Percentiles rank a stretch among this genome's conserved stretches.
These are phyloP conservation scores for Arctia plantaginis DNA, from an alignment of 2,888 invertebrate genomes.

Conservation along the genomic window DNA sequence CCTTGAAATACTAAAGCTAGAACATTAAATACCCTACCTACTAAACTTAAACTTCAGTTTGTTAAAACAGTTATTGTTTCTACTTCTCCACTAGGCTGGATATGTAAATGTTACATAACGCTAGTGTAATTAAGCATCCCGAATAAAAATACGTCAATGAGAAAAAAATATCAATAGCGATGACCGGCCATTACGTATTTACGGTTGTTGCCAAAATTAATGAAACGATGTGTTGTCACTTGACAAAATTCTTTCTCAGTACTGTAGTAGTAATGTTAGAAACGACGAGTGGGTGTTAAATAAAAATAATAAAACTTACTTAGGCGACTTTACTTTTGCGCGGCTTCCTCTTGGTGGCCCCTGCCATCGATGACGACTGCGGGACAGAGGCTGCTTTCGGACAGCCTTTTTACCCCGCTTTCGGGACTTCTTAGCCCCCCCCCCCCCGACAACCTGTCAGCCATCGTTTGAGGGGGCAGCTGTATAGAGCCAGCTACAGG, in stretches of 20 bases:
- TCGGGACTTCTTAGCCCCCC: too few species aligned
- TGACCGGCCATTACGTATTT: slow-evolving; percentile 53
- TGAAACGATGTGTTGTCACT: slow-evolving; percentile 34
- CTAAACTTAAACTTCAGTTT: not conserved
- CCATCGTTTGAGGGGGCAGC: too few species aligned
- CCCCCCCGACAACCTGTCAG: too few species aligned
- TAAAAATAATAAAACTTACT: not conserved
- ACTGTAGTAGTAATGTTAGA: slow-evolving; percentile 23
- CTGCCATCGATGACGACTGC: too few species aligned
- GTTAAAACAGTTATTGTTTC: not conserved
- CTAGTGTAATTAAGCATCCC: slow-evolving; percentile 17
- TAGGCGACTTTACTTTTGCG: too few species aligned
- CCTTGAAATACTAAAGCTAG: not conserved
- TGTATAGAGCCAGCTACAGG: too few species aligned
- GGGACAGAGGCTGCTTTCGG: too few species aligned
- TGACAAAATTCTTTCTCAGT: slow-evolving; percentile 33
- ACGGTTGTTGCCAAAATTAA: slow-evolving; percentile 43
- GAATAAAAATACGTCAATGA: slow-evolving; percentile 34
- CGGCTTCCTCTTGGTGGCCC: too few species aligned
- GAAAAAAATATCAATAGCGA: slow-evolving; percentile 44
- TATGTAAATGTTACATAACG: not conserved
- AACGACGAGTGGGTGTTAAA: slow-evolving; percentile 10
- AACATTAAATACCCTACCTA: not conserved
- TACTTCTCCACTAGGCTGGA: not conserved
- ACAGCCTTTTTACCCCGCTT: too few species aligned